Base-by-base conservation (phyloP, 2,888 invertebrate species). In the Ennomos fuscantarius region DNA sequence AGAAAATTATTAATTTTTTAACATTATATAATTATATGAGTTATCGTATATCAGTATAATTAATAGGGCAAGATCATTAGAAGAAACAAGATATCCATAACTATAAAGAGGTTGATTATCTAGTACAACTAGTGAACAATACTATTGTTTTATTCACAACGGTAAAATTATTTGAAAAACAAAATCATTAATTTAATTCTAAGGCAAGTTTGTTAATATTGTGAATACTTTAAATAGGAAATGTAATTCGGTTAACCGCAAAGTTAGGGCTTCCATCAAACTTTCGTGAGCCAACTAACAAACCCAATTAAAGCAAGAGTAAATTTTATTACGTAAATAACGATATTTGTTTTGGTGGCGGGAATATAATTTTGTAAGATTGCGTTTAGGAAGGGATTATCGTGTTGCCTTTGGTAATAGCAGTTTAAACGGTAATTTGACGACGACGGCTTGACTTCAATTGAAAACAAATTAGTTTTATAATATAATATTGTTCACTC, bases 181-280 rank as follows among this genome's bases (percentile, higher is more conserved):
- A 37, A 47, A 53, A 52, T 63, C 51, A 62, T 58, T 58, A 45
- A 40, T 57, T 48, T 43, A 55, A 62, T 59, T 45, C 43, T 44
- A 41, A 35, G 41, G 24, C 50, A 58, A 62, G 35, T 62, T 62
- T 34, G 3, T 13, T 35, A 52, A 36, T 40, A 46, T 51, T 43
- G 40, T 43, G 48, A 54, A 58, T 40, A 53, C 58, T 58, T 65
- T 39, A 46, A 55, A 60, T 58, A 53, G 52, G 35, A 47, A 61
- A 53, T 60, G 53, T 61, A 62, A 65, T 63, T 61, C 24, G 47
- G 57, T 62, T 60, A 58, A 58, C 57, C 60, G 12, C 39, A 52
- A 58, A 65, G 60, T 66, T 63, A 58, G 41, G 53, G 41, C 51
- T 67, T 63, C 43, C 58, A 67, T 67, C 60, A 60, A 67, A 67